Conservation (phyloP, 2,797 vertebrate species). For the Spatula versicolor region DNA sequence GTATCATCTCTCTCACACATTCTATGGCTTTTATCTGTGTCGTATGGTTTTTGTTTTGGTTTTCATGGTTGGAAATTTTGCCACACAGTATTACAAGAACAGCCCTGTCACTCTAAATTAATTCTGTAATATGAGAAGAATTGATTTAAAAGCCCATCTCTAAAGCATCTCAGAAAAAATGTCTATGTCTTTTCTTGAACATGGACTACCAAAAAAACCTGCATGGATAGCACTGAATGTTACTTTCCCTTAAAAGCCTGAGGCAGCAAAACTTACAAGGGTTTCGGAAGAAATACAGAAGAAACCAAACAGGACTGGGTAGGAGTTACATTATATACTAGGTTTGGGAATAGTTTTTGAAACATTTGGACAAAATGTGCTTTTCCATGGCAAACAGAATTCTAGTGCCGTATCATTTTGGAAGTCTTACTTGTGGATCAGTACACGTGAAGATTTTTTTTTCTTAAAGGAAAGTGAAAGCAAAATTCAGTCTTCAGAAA, state of each 20-base stretch:
- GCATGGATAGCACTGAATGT: not conserved
- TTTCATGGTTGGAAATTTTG: not conserved
- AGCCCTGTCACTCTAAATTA: not conserved
- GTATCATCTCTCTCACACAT: not conserved
- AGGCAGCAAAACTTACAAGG: not conserved
- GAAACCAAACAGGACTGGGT: not conserved
- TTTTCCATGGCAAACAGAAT: too few species aligned
- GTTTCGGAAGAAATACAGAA: not conserved
- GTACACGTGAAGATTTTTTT: not conserved
- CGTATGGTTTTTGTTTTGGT: not conserved
- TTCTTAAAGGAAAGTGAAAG: not conserved
- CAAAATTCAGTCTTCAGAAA: not conserved
- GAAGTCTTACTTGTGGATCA: not conserved
- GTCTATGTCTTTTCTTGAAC: not conserved
- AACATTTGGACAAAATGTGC: not conserved
- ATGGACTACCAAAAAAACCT: not conserved
- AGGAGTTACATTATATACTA: not conserved
- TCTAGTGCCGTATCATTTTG: not conserved
- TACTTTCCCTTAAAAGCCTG: not conserved
- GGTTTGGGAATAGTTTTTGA: not conserved
- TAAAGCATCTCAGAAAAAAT: not conserved
- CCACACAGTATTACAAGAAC: not conserved
- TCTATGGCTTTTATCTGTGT: not conserved
- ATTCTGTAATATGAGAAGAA: not conserved
- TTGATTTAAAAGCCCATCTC: not conserved